These are phyloP conservation scores for Acromyrmex charruanus DNA, from an alignment of 1,140 invertebrate species.

Conservation along the genomic window DNA sequence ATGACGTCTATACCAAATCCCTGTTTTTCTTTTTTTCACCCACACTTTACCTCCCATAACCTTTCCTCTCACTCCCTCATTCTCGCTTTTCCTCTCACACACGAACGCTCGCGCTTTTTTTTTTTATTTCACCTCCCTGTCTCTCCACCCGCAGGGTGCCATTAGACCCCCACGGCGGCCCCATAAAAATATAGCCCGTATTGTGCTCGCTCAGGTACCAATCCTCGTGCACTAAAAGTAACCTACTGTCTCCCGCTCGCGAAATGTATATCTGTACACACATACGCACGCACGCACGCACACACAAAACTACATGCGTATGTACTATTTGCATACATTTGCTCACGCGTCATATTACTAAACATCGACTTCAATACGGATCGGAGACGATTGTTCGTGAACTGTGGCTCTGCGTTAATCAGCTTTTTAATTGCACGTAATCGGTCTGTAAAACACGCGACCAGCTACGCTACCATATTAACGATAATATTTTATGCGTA, in stretches of 20 bases:
- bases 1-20: slow-evolving; percentile 85
- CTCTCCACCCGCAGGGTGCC: slow-evolving; percentile 66
- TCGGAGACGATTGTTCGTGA: slow-evolving; percentile 44
- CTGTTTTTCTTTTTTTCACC: slow-evolving; percentile 77
- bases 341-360: not conserved
- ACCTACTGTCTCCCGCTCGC: slow-evolving; percentile 59
- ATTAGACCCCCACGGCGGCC: slow-evolving; percentile 80
- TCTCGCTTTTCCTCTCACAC: not conserved
- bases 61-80: not conserved
- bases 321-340: not conserved
- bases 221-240: slow-evolving; percentile 71
- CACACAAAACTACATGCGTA: not conserved
- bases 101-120: slow-evolving; percentile 25
- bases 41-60: slow-evolving; percentile 30
- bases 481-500: slow-evolving; percentile 31
- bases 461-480: not conserved
- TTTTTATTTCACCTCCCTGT: slow-evolving; percentile 61
- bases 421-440: slow-evolving; percentile 53
- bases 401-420: slow-evolving; percentile 34
- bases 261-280: slow-evolving; percentile 49
- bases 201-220: slow-evolving; percentile 76
- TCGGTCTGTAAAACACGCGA: not conserved
- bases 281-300: too few species aligned
- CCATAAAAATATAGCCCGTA: slow-evolving; percentile 83
- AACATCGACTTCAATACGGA: not conserved